Conservation (phyloP, 2,888 invertebrate genomes). For the Linyphia triangularis region DNA sequence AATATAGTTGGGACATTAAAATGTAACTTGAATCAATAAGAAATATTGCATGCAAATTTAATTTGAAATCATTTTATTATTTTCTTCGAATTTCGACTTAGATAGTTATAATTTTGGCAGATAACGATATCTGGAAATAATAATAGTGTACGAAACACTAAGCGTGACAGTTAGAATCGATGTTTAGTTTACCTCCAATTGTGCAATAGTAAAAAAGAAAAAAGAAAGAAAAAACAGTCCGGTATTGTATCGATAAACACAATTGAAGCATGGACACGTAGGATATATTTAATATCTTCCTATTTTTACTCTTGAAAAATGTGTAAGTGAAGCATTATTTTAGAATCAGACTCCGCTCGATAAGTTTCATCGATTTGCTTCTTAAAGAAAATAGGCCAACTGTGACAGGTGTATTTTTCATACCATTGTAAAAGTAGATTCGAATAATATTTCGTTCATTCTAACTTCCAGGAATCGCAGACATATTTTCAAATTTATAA, state of each 20-base stretch:
- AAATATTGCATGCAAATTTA: no score
- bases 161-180: no score
- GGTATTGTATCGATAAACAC: neutral
- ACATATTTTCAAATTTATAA: slow-evolving; percentile 3
- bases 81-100: no score
- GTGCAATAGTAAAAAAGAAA: no score
- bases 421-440: slow-evolving; percentile 42
- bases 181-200: no score
- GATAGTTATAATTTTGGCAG: no score
- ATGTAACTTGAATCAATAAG: no score
- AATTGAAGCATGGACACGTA: neutral
- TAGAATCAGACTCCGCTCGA: slow-evolving; percentile 41
- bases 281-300: slow-evolving; percentile 14
- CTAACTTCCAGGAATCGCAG: neutral
- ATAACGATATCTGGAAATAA: no score
- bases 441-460: slow-evolving; percentile 33
- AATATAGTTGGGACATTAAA: no score
- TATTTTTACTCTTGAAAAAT: slow-evolving; percentile 13
- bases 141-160: no score
- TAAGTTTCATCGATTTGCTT: slow-evolving; percentile 53
- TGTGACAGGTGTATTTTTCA: slow-evolving; percentile 68
- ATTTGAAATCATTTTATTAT: no score
- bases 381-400: slow-evolving; percentile 57
- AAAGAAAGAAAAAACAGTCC: no score
- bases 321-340: slow-evolving; percentile 50